phyloP scores from a whole-genome alignment of 2,797 vertebrate genomes.

The Gobio occitaniae region DNA sequence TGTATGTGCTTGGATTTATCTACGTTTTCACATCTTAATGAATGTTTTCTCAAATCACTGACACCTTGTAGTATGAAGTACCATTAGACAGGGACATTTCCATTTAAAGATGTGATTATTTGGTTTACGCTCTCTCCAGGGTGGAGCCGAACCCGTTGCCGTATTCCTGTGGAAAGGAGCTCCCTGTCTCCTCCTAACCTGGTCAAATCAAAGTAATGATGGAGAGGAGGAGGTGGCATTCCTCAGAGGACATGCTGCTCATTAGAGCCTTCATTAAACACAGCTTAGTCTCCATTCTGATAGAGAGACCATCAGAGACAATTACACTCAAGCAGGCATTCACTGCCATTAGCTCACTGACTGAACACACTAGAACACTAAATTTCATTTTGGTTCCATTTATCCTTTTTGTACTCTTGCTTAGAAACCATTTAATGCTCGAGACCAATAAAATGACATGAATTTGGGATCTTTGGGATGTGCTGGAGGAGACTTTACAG shows the following conservation, averaged over 20 bases:
- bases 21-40: not conserved
- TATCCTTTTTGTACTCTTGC: not conserved
- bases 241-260: conserved; percentile 73
- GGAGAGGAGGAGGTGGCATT: conserved; percentile 72
- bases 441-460: not conserved
- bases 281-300: conserved; percentile 79
- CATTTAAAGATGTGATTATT: not conserved
- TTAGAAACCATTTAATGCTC: not conserved
- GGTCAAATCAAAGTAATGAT: conserved; percentile 75
- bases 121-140: not conserved
- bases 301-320: conserved; percentile 78
- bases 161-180: conserved; percentile 27
- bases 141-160: conserved; percentile 18
- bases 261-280: conserved; percentile 82
- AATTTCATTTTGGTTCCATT: not conserved
- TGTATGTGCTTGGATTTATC: no score
- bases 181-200: conserved; percentile 63
- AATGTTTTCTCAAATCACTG: not conserved
- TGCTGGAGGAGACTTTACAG: no score
- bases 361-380: conserved; percentile 38
- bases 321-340: conserved; percentile 74
- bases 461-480: no score
- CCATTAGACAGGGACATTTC: not conserved
- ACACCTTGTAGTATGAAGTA: not conserved
- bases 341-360: conserved; percentile 70